A percentile compares a stretch with the other conserved stretches of the same genome.
Conservation (phyloP, 2,113 vertebrate genomes). For the Eudyptes chrysolophus region DNA sequence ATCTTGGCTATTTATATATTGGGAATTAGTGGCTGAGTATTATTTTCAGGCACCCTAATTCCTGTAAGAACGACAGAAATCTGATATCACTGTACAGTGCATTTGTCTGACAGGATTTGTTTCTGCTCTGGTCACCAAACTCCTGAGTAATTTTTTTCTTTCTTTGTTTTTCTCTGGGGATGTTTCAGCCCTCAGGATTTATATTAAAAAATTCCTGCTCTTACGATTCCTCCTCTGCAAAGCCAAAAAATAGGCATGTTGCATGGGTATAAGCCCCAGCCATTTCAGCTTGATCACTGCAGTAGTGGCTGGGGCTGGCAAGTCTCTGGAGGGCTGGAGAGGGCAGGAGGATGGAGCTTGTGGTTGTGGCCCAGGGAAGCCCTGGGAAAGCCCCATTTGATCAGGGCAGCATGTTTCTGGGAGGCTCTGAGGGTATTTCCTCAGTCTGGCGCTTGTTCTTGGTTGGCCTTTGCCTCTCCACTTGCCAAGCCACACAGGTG, state of each 20-base stretch:
- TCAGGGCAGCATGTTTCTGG: background rate
- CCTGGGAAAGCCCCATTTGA: background rate
- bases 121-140: background rate
- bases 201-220: background rate
- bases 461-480: background rate
- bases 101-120: background rate
- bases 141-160: background rate
- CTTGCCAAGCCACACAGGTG: accelerated
- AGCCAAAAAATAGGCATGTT: background rate
- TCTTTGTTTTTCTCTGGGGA: background rate
- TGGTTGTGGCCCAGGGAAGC: background rate
- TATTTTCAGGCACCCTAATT: background rate
- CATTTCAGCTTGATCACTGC: background rate
- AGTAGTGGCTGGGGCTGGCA: background rate
- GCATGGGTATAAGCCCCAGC: background rate
- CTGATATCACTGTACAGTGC: background rate
- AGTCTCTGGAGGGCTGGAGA: background rate
- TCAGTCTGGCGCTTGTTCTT: background rate
- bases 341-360: background rate
- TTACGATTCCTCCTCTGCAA: constrained; percentile 3
- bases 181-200: background rate
- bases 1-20: background rate
- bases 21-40: background rate
- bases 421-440: background rate
- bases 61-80: background rate